Evolutionary conservation across 2,888 invertebrate genomes (phyloP), one percentile per base, ranked within the genome.

Genomic region (Timandra comae): DNA sequence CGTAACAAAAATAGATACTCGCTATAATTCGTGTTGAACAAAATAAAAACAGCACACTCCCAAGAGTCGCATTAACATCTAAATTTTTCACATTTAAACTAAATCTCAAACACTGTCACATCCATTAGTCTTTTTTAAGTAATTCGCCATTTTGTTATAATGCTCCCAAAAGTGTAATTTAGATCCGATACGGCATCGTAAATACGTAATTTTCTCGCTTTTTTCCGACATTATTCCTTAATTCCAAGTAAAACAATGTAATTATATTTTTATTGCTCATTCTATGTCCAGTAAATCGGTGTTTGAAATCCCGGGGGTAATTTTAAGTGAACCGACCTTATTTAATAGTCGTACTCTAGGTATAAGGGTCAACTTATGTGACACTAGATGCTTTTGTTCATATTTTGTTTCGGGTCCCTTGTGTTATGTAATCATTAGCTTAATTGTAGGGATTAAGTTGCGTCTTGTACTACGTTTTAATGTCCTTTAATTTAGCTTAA

Each of bases 191-290:
- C 56, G 52, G 43, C 55, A 57, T 63, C 53, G 66, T 63, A 56
- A 60, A 61, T 63, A 57, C 56, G 59, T 65, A 61, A 61, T 65
- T 63, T 63, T 58, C 60, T 63, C 46, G 55, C 53, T 57, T 66
- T 65, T 64, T 63, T 56, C 55, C 56, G 51, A 60, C 52, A 57
- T 63, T 70, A 60, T 66, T 66, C 65, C 66, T 69, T 65, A 67
- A 72, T 71, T 59, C 63, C 49, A 60, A 72, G 63, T 68, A 65
- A 70, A 73, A 70, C 75, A 73, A 73, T 71, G 68, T 78, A 79
- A 79, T 81, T 77, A 80, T 78, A 78, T 79, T 79, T 77, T 79
- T 81, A 82, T 75, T 77, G 74, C 69, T 76, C 73, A 73, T 78
- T 79, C 70, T 66, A 73, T 75, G 75, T 77, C 69, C 71, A 75